Conservation (phyloP, 2,113 vertebrate genomes). For the Plestiodon gilberti region DNA sequence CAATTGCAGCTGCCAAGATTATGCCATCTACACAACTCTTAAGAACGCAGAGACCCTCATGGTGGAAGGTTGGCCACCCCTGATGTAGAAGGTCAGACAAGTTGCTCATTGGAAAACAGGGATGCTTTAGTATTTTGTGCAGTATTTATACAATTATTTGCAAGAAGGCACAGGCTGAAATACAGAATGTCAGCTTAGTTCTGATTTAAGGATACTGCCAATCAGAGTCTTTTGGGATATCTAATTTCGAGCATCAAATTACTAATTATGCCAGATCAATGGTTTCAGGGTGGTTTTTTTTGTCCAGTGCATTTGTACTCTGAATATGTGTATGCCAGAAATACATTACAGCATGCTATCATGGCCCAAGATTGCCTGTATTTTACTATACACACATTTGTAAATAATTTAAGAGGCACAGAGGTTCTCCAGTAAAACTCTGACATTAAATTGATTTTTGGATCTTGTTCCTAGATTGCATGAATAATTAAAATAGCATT, state of each 20-base stretch:
- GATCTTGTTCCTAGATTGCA: conserved; percentile 1
- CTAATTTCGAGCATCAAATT: not conserved
- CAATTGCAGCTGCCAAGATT: no score
- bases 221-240: not conserved
- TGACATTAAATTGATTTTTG: conserved; percentile 31
- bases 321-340: not conserved
- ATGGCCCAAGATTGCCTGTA: not conserved
- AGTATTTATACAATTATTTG: not conserved
- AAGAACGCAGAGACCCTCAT: no score
- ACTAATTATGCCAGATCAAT: not conserved
- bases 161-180: not conserved
- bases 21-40: no score
- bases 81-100: not conserved
- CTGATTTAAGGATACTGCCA: not conserved
- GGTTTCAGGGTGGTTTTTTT: not conserved
- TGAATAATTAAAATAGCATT: conserved; percentile 16
- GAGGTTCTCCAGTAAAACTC: conserved; percentile 11
- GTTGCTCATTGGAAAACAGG: not conserved
- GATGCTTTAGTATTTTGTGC: not conserved
- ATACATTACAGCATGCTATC: not conserved
- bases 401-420: conserved; percentile 24
- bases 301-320: not conserved
- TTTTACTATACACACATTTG: not conserved
- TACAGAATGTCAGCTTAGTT: not conserved
- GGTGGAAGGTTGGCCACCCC: no score